Percentiles rank a stretch among this genome's conserved stretches.
phyloP scores from a whole-genome alignment of 2,113 vertebrate species.

The Hippoglossus stenolepis region DNA sequence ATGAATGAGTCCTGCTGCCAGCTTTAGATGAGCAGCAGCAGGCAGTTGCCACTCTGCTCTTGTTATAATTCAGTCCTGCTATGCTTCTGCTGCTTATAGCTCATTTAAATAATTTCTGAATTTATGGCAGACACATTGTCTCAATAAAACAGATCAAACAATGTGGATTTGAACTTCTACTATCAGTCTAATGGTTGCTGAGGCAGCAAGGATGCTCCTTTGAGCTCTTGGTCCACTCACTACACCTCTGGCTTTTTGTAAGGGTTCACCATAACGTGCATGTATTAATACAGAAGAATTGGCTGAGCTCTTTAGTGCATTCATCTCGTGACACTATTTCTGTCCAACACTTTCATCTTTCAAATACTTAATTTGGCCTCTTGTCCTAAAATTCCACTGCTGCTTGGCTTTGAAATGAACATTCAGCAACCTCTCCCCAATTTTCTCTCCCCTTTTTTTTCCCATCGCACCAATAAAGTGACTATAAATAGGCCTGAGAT shows the following conservation, averaged over 20 bases:
- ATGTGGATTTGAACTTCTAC: background rate
- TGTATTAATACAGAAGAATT: background rate
- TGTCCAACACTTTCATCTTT: background rate
- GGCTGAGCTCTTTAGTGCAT: background rate
- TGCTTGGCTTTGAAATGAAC: background rate
- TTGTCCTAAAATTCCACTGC: background rate
- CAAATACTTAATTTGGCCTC: background rate
- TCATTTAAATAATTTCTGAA: background rate
- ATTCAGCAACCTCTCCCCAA: background rate
- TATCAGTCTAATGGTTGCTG: background rate
- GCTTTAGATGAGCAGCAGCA: slow-evolving; percentile 41
- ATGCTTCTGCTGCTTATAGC: background rate
- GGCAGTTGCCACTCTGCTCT: slow-evolving; percentile 18
- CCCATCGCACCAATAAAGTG: slow-evolving; percentile 16
- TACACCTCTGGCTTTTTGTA: background rate
- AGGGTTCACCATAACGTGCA: background rate
- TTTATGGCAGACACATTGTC: background rate
- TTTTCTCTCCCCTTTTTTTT: background rate
- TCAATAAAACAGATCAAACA: slow-evolving; percentile 2
- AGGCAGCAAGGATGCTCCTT: background rate
- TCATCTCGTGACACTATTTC: background rate
- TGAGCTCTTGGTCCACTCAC: background rate
- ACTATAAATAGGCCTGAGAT: slow-evolving; percentile 39
- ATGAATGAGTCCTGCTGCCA: slow-evolving; percentile 27
- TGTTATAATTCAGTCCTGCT: slow-evolving; percentile 7